Evolutionary conservation across 1,140 invertebrate genomes (phyloP).

Genomic region (Ceratosolen fusciceps): DNA sequence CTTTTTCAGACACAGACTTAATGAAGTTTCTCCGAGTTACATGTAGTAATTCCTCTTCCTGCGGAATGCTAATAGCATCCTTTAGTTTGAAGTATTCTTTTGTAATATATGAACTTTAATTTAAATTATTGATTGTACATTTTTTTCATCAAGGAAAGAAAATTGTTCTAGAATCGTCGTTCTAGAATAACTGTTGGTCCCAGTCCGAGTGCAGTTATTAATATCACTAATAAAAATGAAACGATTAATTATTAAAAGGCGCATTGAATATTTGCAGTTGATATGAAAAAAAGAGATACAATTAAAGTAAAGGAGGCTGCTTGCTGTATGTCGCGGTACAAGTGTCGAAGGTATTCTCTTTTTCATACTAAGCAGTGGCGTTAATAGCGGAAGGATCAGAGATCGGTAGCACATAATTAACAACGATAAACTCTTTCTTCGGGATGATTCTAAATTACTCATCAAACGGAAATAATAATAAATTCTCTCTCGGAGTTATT

Average conservation of each 20-base stretch:
- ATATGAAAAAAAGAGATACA: neutral
- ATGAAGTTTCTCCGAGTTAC: neutral
- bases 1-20: neutral
- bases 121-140: neutral
- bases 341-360: neutral
- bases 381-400: neutral
- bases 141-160: too few species aligned
- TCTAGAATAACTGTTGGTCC: neutral
- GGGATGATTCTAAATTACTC: neutral
- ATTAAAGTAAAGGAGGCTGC: neutral
- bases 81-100: neutral
- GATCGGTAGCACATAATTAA: neutral
- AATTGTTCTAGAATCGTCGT: too few species aligned
- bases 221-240: neutral
- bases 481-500: constrained; percentile 34
- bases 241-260: neutral
- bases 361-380: neutral
- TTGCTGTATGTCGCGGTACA: neutral
- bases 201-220: neutral
- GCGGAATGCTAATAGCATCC: neutral
- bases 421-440: neutral
- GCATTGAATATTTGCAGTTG: neutral
- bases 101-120: neutral
- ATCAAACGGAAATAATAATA: constrained; percentile 5
- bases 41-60: neutral